These are phyloP conservation scores for Cyanistes caeruleus DNA, from an alignment of 2,113 vertebrate genomes.

Conservation along the genomic window DNA sequence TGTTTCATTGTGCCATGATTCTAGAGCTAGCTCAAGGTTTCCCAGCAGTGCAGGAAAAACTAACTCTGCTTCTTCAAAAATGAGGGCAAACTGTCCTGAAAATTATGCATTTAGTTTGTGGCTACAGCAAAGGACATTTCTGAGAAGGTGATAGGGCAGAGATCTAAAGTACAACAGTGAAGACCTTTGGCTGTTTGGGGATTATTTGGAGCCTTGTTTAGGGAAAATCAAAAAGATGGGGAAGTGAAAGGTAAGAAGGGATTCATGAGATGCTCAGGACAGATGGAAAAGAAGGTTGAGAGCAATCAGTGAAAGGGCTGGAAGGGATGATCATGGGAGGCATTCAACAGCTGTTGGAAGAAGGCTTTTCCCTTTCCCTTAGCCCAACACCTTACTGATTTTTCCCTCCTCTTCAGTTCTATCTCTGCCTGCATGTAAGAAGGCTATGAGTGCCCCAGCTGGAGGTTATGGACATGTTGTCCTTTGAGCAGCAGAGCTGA, in stretches of 20 bases:
- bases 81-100: not conserved
- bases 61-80: not conserved
- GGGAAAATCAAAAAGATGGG: not conserved
- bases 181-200: not conserved
- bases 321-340: not conserved
- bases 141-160: not conserved
- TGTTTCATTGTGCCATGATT: not conserved
- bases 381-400: not conserved
- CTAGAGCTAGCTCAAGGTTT: slow-evolving; percentile 2
- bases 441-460: not conserved
- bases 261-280: not conserved
- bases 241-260: not conserved
- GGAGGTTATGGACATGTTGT: accelerated
- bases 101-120: not conserved
- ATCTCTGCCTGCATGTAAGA: not conserved
- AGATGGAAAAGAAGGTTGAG: not conserved
- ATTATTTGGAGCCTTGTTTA: not conserved
- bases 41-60: not conserved
- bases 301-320: not conserved
- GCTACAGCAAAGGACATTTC: not conserved
- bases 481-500: not conserved
- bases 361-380: not conserved
- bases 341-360: not conserved
- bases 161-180: not conserved
- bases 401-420: not conserved